These are phyloP conservation scores for Nephila pilipes DNA, from an alignment of 1,140 invertebrate species.

Conservation along the genomic window DNA sequence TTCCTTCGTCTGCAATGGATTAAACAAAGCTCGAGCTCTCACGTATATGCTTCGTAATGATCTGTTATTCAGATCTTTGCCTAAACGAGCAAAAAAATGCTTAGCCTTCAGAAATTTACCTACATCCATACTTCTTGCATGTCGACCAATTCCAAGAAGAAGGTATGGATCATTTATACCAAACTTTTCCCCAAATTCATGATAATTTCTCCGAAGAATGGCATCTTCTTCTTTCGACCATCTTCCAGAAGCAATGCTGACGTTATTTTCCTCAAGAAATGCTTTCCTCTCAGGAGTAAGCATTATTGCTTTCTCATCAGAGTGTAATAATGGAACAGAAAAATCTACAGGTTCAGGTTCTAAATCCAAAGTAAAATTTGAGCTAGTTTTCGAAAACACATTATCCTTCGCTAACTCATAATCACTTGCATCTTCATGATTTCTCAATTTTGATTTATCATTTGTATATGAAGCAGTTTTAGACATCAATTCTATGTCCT, in stretches of 20 bases:
- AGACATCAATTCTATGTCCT: no score
- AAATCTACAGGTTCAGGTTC: slow-evolving; percentile 2
- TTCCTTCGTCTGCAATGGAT: background rate
- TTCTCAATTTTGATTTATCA: no score
- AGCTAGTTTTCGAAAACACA: no score
- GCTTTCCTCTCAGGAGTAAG: background rate
- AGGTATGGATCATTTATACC: slow-evolving; percentile 1
- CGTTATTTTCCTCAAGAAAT: background rate
- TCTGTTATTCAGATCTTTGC: slow-evolving; percentile 36
- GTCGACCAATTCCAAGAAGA: slow-evolving; percentile 2
- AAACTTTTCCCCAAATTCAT: background rate
- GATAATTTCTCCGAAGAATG: slow-evolving; percentile 24
- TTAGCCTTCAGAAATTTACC: background rate
- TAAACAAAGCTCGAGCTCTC: background rate
- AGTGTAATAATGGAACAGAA: background rate
- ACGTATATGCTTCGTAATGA: slow-evolving; percentile 3
- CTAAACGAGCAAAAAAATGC: slow-evolving; percentile 32
- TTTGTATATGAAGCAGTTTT: no score
- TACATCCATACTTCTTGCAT: background rate
- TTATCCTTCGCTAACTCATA: no score
- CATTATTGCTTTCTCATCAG: background rate
- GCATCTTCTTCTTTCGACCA: background rate
- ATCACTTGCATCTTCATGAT: no score
- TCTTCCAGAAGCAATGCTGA: slow-evolving; percentile 13
- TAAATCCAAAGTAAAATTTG: background rate